Evolutionary conservation across 2,888 invertebrate genomes (phyloP).

Genomic region (Torymus texanus): DNA sequence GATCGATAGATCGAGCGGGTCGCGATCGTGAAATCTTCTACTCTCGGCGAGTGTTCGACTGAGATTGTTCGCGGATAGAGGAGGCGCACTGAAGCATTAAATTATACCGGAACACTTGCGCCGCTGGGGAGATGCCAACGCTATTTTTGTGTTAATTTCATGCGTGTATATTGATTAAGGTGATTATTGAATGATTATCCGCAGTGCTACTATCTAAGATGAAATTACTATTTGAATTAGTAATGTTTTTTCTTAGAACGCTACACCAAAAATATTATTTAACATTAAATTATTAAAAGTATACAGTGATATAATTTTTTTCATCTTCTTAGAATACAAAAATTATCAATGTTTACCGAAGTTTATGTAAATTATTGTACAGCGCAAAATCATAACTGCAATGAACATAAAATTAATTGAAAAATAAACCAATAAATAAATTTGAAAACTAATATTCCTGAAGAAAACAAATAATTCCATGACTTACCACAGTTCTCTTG

Average conservation of each 20-base stretch:
- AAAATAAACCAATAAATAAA: too few relatives aligned
- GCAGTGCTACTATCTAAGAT: background rate
- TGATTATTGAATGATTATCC: background rate
- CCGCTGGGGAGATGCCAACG: background rate
- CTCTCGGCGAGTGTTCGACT: too few relatives aligned
- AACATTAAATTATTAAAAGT: too few relatives aligned
- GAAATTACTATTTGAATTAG: background rate
- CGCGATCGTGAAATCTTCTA: constrained; percentile 24
- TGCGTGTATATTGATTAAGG: constrained; percentile 14
- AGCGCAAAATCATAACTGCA: too few relatives aligned
- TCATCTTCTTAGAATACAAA: too few relatives aligned
- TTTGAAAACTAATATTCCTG: too few relatives aligned
- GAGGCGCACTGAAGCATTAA: constrained; percentile 4
- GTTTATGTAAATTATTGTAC: too few relatives aligned
- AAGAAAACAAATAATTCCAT: background rate
- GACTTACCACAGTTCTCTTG: background rate
- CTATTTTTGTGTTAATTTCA: background rate
- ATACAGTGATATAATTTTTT: too few relatives aligned
- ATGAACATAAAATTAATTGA: too few relatives aligned
- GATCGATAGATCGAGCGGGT: background rate
- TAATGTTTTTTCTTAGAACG: too few relatives aligned
- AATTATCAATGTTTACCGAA: too few relatives aligned
- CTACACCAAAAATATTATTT: too few relatives aligned
- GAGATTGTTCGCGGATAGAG: constrained; percentile 6
- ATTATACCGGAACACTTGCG: constrained; percentile 27